Base-by-base conservation (phyloP, 2,113 vertebrate genomes). In the Nothocercus julius region DNA sequence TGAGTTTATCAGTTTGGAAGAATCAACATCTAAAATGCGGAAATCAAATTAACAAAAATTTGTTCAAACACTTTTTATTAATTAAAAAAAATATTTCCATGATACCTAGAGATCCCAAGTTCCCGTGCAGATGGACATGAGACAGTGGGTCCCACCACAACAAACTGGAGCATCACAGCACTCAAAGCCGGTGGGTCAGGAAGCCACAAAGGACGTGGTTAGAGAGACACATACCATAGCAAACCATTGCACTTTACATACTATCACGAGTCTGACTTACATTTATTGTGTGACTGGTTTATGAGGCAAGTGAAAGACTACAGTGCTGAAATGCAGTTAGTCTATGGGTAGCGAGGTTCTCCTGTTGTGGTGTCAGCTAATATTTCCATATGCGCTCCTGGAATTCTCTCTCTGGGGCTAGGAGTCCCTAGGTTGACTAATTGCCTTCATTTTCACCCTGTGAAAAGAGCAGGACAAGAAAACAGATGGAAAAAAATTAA, bases 21-120 rank as follows among this genome's bases (percentile, higher is more conserved):
- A 28, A 34, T 78, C 34, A 11, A 34, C 0, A 2, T 22, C 44
- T 62, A 59, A 90, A 82, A 38, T 0, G 2, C 7, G 3, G 25
- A 47, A 93, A 79, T 36, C 84, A 79, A 88, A 49, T 21, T 0
- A 1, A 51, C 13, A 76, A 47, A 70, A 47, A 9, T 10, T 78
- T 95, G 77, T 95, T 98, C 89, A 95, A 97, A 97, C 77, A 89
- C 76, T 36, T 80, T 97, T 97, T 96, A 97, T 97, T 97, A 69
- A n/a, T 94, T 95, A 72, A 78, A 93, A 96, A 96, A 91, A 61
- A 25, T 3, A 85, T 5, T 30, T 97, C 69, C 75, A 86, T 30
- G 7, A 64, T 82, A 83, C 44, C 67, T 83, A 94, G 76, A 85
- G 89, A 90, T 95, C 72, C 74, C 47, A 76, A 88, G 83, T 85